A percentile compares a stretch with the other conserved stretches of the same genome.
Conservation (phyloP, 2,797 vertebrate species). For the Vipera latastei region DNA sequence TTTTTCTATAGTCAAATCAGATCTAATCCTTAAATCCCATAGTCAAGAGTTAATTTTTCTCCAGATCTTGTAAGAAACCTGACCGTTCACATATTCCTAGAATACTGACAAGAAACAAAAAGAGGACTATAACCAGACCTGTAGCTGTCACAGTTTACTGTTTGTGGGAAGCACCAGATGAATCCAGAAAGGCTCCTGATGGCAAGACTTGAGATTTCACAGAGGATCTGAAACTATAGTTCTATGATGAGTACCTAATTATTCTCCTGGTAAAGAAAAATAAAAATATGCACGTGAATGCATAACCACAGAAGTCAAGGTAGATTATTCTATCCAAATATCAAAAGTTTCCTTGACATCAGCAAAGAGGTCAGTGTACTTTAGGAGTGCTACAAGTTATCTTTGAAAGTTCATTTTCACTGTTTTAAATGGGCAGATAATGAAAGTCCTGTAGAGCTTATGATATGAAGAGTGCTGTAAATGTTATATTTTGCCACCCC, state of each 20-base stretch:
- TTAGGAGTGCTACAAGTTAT: conserved; percentile 4
- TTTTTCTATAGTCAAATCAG: not conserved
- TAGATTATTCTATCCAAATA: conserved; percentile 11
- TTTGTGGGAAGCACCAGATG: not conserved
- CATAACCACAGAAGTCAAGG: not conserved
- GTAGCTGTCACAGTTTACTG: not conserved
- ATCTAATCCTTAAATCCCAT: not conserved
- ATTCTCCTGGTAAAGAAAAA: not conserved
- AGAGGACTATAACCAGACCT: not conserved
- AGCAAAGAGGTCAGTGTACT: not conserved
- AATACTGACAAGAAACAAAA: not conserved
- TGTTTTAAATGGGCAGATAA: not conserved
- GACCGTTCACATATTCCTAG: not conserved
- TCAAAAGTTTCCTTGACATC: not conserved
- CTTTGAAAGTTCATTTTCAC: conserved; percentile 6
- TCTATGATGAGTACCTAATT: not conserved
- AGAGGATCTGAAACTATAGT: not conserved
- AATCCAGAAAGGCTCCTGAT: not conserved
- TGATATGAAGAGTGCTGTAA: not conserved
- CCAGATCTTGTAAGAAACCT: not conserved
- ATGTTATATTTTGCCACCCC: not conserved
- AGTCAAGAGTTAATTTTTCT: not conserved
- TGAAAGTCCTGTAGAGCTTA: not conserved
- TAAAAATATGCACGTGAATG: not conserved
- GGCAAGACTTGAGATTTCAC: not conserved